Base-by-base conservation (phyloP, 1,140 invertebrate species). In the Leguminivora glycinivorella region DNA sequence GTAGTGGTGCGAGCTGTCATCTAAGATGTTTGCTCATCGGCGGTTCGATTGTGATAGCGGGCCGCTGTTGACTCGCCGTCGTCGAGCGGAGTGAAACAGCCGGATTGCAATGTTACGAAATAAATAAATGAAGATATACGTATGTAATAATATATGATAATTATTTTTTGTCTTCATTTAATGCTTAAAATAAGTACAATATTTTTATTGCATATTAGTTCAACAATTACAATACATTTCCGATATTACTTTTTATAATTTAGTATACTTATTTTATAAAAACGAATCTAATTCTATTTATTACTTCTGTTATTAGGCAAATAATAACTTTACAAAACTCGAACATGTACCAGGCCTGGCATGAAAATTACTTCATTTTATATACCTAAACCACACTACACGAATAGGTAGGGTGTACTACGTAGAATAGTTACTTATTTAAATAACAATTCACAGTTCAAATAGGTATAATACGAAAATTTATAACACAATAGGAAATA, bases 31-130 rank as follows among this genome's bases (percentile, higher is more conserved):
- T 52, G 47, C 47, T 52, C 19, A 52, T 52, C 47, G 47, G 47
- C 47, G 43, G 47, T 52, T 52, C 10, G 47, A 52, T 52, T 52
- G n/a, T 52, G 47, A 52, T 52, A 52, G 47, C 47, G 47, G 47
- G 47, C 47, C 47, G 47, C 47, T 52, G 47, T 52, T 52, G 47
- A 52, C 47, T 52, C 47, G 47, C n/a, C n/a, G 47, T 19, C 1
- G 17, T 52, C 1, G 47, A 52, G 47, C 19, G 19, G 19, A 22
- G 7, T 22, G 17, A 43, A 52, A 1, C 47, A 2, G 47, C 19
- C 47, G 9, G 47, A 22, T 19, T 9, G 47, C 19, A 52, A 10
- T 22, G 7, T 52, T 52, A 52, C 47, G 47, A 52, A 52, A 52
- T 22, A 38, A 22, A 52, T 9, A 43, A n/a, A 17, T 43, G 2